phyloP scores from a whole-genome alignment of 2,113 vertebrate species.

The Zosterops japonicus region DNA sequence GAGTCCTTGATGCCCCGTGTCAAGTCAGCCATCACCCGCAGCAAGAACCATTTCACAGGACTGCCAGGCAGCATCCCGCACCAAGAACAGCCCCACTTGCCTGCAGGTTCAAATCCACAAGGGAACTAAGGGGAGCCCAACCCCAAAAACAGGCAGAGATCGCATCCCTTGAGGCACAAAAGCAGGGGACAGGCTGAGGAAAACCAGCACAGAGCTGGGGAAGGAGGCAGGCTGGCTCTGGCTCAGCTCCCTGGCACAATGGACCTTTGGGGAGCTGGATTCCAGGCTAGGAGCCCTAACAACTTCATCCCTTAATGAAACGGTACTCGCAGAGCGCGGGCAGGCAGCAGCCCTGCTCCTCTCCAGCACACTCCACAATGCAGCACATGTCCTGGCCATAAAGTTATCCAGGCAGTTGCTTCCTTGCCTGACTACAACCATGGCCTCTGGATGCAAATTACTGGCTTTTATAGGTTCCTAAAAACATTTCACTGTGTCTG shows the following conservation, averaged over 20 bases:
- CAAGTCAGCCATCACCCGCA: constrained; percentile 27
- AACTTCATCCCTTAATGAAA: background rate
- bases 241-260: background rate
- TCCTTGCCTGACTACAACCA: background rate
- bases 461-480: constrained; percentile 39
- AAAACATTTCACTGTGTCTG: constrained; percentile 45
- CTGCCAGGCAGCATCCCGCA: background rate
- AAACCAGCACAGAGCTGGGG: fast-evolving
- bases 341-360: background rate
- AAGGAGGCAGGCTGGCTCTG: background rate
- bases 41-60: constrained; percentile 29
- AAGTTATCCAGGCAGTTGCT: background rate
- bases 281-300: background rate
- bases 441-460: constrained; percentile 33
- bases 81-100: background rate
- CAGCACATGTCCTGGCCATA: background rate
- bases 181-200: background rate
- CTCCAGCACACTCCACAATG: background rate
- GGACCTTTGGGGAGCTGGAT: background rate
- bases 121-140: background rate
- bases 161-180: fast-evolving
- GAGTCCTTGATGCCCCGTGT: constrained; percentile 13
- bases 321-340: fast-evolving
- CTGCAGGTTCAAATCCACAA: background rate
- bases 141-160: background rate